Conservation (phyloP, 1,140 invertebrate species). For the Drosophila truncata region DNA sequence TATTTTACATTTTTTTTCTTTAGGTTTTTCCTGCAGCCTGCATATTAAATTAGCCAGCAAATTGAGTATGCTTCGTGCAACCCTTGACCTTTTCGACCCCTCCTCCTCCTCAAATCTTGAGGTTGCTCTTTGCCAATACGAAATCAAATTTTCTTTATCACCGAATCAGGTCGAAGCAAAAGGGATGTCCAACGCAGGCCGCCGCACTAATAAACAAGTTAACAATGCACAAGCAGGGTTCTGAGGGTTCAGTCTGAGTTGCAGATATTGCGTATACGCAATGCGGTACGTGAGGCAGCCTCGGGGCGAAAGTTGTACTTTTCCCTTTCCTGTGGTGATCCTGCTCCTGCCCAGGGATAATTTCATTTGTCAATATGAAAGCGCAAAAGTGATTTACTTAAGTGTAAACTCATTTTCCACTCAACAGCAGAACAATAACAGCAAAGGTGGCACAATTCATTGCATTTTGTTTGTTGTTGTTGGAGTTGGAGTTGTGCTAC, state of each 20-base stretch:
- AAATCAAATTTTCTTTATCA: conserved; percentile 75
- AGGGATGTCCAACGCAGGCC: conserved; percentile 8
- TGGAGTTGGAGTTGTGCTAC: neutral
- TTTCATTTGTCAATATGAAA: conserved; percentile 73
- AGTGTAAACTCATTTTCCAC: conserved; percentile 78
- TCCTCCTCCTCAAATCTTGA: neutral
- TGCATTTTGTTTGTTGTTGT: conserved; percentile 18
- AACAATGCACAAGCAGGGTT: conserved; percentile 36
- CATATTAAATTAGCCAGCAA: conserved; percentile 81
- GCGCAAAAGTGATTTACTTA: conserved; percentile 75
- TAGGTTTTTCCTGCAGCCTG: conserved; percentile 58
- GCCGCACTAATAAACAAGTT: conserved; percentile 45
- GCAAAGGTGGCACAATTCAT: conserved; percentile 26
- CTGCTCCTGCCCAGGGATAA: conserved; percentile 19
- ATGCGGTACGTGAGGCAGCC: conserved; percentile 59
- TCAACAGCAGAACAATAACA: conserved; percentile 66
- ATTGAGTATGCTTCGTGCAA: conserved; percentile 56
- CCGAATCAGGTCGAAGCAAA: conserved; percentile 34
- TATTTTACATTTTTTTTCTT: conserved; percentile 47
- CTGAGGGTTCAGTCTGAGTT: neutral
- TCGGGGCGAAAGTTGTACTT: conserved; percentile 16
- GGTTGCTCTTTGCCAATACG: conserved; percentile 57
- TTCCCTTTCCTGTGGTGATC: too few species aligned
- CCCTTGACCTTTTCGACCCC: conserved; percentile 36
- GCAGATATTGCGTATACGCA: conserved; percentile 61